Conservation (phyloP, 2,113 vertebrate species). For the Chloropsis hardwickii region DNA sequence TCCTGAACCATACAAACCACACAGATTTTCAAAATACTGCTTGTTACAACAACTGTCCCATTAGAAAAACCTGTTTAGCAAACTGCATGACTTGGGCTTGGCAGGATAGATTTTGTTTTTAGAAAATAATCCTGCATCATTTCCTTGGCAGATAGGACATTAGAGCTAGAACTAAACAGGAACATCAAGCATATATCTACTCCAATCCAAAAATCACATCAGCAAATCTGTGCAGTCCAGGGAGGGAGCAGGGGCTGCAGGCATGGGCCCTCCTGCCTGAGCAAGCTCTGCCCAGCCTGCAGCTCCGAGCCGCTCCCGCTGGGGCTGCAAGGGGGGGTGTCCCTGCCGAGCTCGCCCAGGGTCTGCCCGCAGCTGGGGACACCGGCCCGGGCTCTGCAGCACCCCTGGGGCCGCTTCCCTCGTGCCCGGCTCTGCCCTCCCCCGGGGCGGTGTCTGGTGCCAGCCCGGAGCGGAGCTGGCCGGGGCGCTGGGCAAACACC, state of each 20-base stretch:
- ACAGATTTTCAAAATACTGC: background rate
- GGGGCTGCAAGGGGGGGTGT: fast-evolving
- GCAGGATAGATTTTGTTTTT: background rate
- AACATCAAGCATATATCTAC: background rate
- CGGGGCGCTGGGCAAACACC: background rate
- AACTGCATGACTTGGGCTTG: background rate
- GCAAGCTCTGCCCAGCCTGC: background rate
- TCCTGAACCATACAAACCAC: background rate
- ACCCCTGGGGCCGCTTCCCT: fast-evolving
- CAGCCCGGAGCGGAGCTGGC: fast-evolving
- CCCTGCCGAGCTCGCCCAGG: background rate
- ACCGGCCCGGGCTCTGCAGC: fast-evolving
- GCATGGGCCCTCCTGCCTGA: fast-evolving
- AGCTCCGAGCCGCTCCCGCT: background rate
- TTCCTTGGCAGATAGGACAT: background rate
- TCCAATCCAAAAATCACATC: background rate
- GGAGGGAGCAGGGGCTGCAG: background rate
- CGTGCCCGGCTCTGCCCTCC: background rate
- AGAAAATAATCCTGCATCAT: background rate
- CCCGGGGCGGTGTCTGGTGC: background rate
- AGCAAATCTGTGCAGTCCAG: fast-evolving
- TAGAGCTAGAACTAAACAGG: background rate
- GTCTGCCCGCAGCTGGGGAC: background rate
- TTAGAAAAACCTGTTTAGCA: background rate
- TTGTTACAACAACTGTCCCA: background rate